Percentiles rank a stretch among this genome's conserved stretches.
These are phyloP conservation scores for Dynastes tityus DNA, from an alignment of 2,888 invertebrate genomes.

Conservation along the genomic window DNA sequence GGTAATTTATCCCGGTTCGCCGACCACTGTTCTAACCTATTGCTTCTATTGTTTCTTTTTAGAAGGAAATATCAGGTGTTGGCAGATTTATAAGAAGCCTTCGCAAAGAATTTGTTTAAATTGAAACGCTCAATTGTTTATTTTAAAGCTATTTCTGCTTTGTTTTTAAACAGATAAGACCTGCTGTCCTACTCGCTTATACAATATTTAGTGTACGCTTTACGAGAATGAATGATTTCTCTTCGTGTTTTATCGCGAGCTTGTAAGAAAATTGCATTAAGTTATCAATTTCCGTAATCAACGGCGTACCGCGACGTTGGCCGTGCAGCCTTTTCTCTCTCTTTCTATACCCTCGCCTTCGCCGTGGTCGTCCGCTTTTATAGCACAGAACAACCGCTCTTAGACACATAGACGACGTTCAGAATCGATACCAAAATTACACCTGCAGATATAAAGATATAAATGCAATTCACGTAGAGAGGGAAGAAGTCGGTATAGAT, in stretches of 20 bases:
- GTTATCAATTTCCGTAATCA: constrained; percentile 50
- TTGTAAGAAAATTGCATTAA: constrained; percentile 44
- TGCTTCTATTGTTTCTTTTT: no score
- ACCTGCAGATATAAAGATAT: constrained; percentile 62
- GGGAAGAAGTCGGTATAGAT: constrained; percentile 49
- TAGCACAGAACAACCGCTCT: constrained; percentile 11
- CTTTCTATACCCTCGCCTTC: not conserved
- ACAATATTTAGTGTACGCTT: no score
- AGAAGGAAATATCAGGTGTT: no score
- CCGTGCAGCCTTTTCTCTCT: constrained; percentile 10
- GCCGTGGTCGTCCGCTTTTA: not conserved
- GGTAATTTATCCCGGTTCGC: no score
- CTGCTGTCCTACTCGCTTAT: no score
- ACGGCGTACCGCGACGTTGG: constrained; percentile 9
- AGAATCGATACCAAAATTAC: constrained; percentile 61
- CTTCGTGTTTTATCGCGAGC: constrained; percentile 37
- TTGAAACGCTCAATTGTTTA: no score
- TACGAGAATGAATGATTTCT: constrained; percentile 19
- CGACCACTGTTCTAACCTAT: no score
- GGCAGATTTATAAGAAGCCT: no score
- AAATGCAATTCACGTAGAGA: constrained; percentile 61
- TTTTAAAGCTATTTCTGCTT: no score
- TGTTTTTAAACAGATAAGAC: no score
- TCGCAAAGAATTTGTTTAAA: no score
- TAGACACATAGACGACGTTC: constrained; percentile 54